A percentile compares a stretch with the other conserved stretches of the same genome.
Conservation (phyloP, 2,888 invertebrate genomes). For the Teleogryllus oceanicus region DNA sequence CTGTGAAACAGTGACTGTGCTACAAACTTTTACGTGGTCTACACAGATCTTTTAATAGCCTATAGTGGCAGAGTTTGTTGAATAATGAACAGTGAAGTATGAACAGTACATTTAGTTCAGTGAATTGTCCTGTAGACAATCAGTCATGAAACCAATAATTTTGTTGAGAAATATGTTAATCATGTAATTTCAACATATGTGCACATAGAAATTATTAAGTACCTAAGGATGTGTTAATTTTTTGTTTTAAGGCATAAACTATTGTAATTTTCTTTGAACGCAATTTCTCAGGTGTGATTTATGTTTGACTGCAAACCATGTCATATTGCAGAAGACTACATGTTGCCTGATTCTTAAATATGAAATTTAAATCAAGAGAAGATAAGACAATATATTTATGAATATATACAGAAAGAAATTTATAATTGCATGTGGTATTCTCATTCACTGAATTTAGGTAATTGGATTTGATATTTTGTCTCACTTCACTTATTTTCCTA, state of each 20-base stretch:
- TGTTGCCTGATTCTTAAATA: neutral
- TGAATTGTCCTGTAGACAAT: constrained; percentile 1
- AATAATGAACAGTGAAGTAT: neutral
- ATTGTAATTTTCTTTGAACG: neutral
- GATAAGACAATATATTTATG: neutral
- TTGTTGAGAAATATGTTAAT: constrained; percentile 2
- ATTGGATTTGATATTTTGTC: neutral
- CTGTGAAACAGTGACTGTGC: neutral
- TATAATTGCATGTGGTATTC: neutral
- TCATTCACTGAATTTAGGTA: neutral
- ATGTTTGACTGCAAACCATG: neutral
- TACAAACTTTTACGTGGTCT: neutral
- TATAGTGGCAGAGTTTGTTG: neutral
- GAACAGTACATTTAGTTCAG: neutral
- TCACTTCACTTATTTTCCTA: too few species aligned
- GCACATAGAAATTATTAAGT: constrained; percentile 4
- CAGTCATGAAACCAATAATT: neutral
- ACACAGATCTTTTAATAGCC: neutral
- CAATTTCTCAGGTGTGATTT: constrained; percentile 2
- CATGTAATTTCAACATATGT: constrained; percentile 10
- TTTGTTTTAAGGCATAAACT: neutral
- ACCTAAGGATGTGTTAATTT: neutral
- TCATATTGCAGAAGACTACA: constrained; percentile 7
- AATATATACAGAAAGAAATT: neutral
- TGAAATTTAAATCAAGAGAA: neutral